These are phyloP conservation scores for Drosophila quadrilineata DNA, from an alignment of 1,140 invertebrate genomes.

Conservation along the genomic window DNA sequence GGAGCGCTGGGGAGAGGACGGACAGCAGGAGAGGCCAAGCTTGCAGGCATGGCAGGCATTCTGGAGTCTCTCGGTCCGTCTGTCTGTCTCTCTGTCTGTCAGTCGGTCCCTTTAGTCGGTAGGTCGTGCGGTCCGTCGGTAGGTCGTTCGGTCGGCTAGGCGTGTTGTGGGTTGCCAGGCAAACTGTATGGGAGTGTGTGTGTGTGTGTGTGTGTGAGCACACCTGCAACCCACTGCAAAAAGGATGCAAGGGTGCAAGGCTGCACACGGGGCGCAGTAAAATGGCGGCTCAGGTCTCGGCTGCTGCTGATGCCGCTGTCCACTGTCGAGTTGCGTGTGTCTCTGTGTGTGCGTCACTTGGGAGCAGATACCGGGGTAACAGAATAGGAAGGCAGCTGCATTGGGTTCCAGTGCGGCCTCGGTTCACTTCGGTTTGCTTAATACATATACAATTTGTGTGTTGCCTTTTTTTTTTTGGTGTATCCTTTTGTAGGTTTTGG, in stretches of 20 bases:
- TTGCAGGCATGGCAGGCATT: too few relatives aligned
- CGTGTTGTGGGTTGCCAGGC: background rate
- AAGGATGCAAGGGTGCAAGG: conserved; percentile 53
- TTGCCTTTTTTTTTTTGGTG: too few relatives aligned
- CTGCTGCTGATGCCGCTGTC: conserved; percentile 32
- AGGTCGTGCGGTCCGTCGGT: too few relatives aligned
- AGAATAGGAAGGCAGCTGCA: background rate
- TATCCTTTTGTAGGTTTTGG: too few relatives aligned
- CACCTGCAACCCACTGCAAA: conserved; percentile 70
- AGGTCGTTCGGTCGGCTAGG: too few relatives aligned
- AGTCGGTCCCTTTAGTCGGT: too few relatives aligned
- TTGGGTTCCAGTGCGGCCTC: conserved; percentile 6
- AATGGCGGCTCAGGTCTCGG: conserved; percentile 65
- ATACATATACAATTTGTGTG: too few relatives aligned
- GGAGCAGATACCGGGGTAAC: background rate
- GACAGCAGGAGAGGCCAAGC: background rate
- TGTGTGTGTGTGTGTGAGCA: conserved; percentile 11
- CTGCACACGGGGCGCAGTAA: conserved; percentile 59
- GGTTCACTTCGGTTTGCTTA: background rate
- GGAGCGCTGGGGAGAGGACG: background rate
- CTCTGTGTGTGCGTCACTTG: background rate
- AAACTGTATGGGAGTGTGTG: background rate
- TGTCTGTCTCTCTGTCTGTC: too few relatives aligned
- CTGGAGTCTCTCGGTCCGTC: too few relatives aligned
- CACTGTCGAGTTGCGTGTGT: background rate